Evolutionary conservation across 2,113 vertebrate genomes (phyloP).

Genomic region (Martes martes): DNA sequence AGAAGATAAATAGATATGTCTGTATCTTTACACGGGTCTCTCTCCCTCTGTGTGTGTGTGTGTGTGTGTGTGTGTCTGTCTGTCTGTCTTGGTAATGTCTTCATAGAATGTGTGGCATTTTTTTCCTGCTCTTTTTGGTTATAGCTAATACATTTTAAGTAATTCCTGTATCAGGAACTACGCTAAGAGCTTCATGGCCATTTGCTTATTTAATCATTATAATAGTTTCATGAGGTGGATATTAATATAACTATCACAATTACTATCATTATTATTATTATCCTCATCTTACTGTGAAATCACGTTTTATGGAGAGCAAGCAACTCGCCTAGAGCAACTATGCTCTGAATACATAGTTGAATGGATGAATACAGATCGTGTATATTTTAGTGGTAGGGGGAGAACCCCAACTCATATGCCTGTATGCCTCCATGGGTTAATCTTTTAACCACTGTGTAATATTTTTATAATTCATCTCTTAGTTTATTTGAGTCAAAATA

Average conservation of each 20-base stretch:
- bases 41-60: neutral
- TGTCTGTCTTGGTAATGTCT: neutral
- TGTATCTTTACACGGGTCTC: neutral
- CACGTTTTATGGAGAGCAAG: neutral
- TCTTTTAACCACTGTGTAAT: neutral
- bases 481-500: neutral
- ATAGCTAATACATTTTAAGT: constrained; percentile 30
- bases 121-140: neutral
- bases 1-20: neutral
- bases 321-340: neutral
- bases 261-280: neutral
- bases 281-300: neutral
- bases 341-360: neutral
- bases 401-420: neutral
- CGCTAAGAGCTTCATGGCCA: constrained; percentile 42
- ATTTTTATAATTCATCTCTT: neutral
- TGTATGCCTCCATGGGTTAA: neutral
- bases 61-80: neutral
- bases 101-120: neutral
- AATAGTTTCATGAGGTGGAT: constrained; percentile 10
- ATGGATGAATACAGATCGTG: neutral
- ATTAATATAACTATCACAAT: constrained; percentile 10
- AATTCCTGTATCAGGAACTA: constrained; percentile 32
- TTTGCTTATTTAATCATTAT: constrained; percentile 49
- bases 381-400: neutral